Percentiles rank a stretch among this genome's conserved stretches.
These are phyloP conservation scores for Heterodera filipjevi DNA, from an alignment of 2,888 invertebrate species.

Conservation along the genomic window DNA sequence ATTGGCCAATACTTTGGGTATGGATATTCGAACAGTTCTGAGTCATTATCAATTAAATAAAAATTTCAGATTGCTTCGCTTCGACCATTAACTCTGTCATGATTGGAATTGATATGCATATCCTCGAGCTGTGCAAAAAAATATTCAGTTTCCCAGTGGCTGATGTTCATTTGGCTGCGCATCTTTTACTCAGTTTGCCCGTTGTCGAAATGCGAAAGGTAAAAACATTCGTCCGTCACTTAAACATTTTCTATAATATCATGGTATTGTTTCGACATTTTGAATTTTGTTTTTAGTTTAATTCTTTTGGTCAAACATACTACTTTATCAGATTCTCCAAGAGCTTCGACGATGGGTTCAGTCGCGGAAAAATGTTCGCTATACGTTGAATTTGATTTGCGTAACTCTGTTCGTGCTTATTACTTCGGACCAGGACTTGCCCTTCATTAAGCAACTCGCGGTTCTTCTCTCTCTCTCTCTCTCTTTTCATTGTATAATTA, in stretches of 20 bases:
- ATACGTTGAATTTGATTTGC: conserved; percentile 30
- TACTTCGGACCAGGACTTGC: conserved; percentile 23
- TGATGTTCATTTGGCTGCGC: conserved; percentile 34
- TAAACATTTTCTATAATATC: too few species aligned
- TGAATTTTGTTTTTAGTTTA: not conserved
- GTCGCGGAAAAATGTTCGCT: conserved; percentile 31
- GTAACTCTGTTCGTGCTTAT: conserved; percentile 34
- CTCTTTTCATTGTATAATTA: not conserved
- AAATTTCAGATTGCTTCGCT: conserved; percentile 15
- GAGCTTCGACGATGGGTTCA: conserved; percentile 32
- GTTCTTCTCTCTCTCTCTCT: conserved; percentile 21
- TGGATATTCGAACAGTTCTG: not conserved
- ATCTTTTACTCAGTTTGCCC: conserved; percentile 26
- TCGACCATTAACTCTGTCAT: not conserved
- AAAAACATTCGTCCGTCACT: not conserved
- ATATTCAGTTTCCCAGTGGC: conserved; percentile 33
- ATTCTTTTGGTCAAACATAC: too few species aligned
- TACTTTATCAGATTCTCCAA: conserved; percentile 14
- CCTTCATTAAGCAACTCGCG: conserved; percentile 25
- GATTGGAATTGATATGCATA: not conserved
- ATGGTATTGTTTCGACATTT: not conserved
- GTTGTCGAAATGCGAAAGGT: conserved; percentile 28
- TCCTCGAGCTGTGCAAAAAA: conserved; percentile 35
- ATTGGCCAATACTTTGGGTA: conserved; percentile 47
- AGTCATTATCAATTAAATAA: not conserved